Percentiles rank a stretch among this genome's conserved stretches.
Evolutionary conservation across 1,140 invertebrate genomes (phyloP).

Genomic region (Drosophila lini): DNA sequence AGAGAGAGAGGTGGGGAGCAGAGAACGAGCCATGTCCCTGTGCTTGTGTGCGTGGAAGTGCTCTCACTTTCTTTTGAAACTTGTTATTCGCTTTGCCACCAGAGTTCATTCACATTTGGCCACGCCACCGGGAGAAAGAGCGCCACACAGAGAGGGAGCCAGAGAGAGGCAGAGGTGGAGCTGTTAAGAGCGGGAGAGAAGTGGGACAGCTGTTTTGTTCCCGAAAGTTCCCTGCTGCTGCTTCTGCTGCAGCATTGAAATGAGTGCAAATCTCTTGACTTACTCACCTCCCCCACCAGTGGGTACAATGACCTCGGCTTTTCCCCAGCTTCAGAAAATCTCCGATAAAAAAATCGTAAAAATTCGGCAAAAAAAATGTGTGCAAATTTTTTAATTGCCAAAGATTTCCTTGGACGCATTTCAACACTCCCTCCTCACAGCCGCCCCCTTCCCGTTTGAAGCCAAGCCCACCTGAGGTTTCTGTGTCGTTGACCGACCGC

Average conservation of each 20-base stretch:
- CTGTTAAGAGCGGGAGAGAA: slow-evolving; percentile 35
- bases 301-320: slow-evolving; percentile 68
- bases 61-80: slow-evolving; percentile 83
- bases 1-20: slow-evolving; percentile 9
- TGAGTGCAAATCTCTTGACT: slow-evolving; percentile 70
- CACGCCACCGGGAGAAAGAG: slow-evolving; percentile 29
- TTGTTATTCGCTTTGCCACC: slow-evolving; percentile 80
- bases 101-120: slow-evolving; percentile 82
- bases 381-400: slow-evolving; percentile 62
- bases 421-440: slow-evolving; percentile 42
- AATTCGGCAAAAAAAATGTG: slow-evolving; percentile 17
- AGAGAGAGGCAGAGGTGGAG: slow-evolving; percentile 3
- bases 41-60: slow-evolving; percentile 57
- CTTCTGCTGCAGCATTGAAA: slow-evolving; percentile 63
- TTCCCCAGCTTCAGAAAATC: slow-evolving; percentile 8
- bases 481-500: slow-evolving; percentile 84
- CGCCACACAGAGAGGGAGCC: slow-evolving; percentile 16
- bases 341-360: slow-evolving; percentile 7
- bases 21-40: slow-evolving; percentile 22
- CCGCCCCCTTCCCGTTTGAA: slow-evolving; percentile 14
- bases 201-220: slow-evolving; percentile 78
- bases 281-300: slow-evolving; percentile 18
- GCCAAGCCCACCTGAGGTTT: slow-evolving; percentile 85
- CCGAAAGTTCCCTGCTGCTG: slow-evolving; percentile 59
- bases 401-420: slow-evolving; percentile 80